A percentile compares a stretch with the other conserved stretches of the same genome.
Conservation (phyloP, 2,797 vertebrate species). For the Melopsittacus undulatus region DNA sequence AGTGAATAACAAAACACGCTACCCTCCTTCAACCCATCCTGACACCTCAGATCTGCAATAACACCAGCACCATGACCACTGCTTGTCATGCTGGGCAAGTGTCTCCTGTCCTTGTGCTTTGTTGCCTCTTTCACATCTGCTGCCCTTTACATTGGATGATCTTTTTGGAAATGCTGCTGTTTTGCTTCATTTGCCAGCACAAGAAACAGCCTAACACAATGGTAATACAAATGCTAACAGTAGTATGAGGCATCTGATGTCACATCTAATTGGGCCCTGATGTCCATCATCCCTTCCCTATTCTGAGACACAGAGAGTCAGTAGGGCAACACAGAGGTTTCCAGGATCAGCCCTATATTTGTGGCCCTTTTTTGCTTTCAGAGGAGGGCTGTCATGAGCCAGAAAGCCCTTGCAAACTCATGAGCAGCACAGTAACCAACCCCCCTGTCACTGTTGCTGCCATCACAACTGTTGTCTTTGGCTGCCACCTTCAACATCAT, state of each 20-base stretch:
- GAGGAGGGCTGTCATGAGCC: background rate
- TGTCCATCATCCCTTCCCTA: background rate
- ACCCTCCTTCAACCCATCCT: background rate
- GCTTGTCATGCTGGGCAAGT: background rate
- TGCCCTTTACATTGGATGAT: background rate
- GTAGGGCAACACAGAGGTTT: background rate
- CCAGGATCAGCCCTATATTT: background rate
- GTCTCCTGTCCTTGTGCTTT: background rate
- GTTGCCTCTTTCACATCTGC: background rate
- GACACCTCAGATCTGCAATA: background rate
- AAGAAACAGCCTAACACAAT: background rate
- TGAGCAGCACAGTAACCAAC: background rate
- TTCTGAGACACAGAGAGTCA: background rate
- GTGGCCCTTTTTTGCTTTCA: background rate
- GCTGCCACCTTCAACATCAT: background rate
- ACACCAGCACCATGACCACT: background rate
- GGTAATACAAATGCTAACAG: background rate
- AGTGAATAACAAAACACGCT: background rate
- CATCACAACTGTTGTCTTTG: background rate
- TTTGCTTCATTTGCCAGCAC: background rate
- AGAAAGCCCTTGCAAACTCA: background rate
- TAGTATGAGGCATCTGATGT: background rate
- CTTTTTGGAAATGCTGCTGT: background rate
- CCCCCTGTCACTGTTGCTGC: background rate
- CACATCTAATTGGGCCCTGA: background rate